These are phyloP conservation scores for Andrena flavipes DNA, from an alignment of 2,888 invertebrate genomes.

Conservation along the genomic window DNA sequence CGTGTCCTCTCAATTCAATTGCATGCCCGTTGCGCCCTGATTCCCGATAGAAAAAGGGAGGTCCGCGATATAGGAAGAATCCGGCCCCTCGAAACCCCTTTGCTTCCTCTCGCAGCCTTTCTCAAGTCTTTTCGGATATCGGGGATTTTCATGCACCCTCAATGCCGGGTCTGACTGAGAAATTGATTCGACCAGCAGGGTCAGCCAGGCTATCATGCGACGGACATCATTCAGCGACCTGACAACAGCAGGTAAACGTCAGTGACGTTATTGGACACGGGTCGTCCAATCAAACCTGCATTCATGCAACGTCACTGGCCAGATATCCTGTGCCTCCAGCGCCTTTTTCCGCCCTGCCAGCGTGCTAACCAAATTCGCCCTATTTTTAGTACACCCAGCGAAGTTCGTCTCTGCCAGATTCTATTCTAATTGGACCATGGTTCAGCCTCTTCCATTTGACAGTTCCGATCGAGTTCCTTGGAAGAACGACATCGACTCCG, in stretches of 20 bases:
- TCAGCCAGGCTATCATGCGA: slow-evolving; percentile 30
- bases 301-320: slow-evolving; percentile 40
- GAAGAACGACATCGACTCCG: no score
- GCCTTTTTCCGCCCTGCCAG: not conserved
- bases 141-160: not conserved
- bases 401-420: no score
- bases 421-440: no score
- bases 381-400: no score
- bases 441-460: no score
- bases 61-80: not conserved
- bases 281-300: slow-evolving; percentile 63
- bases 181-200: slow-evolving; percentile 2
- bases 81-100: slow-evolving; percentile 5
- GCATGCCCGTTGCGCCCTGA: not conserved
- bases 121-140: slow-evolving; percentile 44
- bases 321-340: not conserved
- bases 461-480: no score
- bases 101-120: not conserved
- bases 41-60: not conserved
- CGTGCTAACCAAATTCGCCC: no score
- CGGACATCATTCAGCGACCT: slow-evolving; percentile 42
- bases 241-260: slow-evolving; percentile 52
- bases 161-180: slow-evolving; percentile 10
- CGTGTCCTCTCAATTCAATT: not conserved
- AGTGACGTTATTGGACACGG: slow-evolving; percentile 58